Evolutionary conservation across 2,888 invertebrate species (phyloP), one percentile per base, ranked within the genome.

Genomic region (Chrysodeixis includens): DNA sequence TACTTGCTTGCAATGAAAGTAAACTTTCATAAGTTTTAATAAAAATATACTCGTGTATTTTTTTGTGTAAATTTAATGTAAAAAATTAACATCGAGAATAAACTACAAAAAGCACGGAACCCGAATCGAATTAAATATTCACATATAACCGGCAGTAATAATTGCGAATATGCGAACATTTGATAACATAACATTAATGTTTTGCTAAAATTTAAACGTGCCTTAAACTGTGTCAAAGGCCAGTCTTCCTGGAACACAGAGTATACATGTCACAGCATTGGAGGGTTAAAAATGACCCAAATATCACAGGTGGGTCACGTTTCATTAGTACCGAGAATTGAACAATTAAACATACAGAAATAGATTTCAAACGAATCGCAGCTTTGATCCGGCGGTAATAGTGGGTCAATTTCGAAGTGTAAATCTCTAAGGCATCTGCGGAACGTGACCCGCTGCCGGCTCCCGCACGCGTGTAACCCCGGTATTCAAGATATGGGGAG

Each of bases 191-290:
- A 60, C 76, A 53, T 53, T 1, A 4, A 49, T 51, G 10, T 62
- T 56, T 51, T 63, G 63, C 71, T 66, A 58, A 62, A 55, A 53
- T 59, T 40, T 61, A 57, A 56, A 61, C 76, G 66, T 65, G 66
- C 56, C 44, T 30, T 26, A 8, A 61, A 32, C 51, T 54, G 60
- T 62, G 77, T 66, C 79, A 73, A 54, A 64, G 77, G 65, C 66
- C 63, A 58, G 44, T 44, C 69, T 78, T 79, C 77, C 79, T 69
- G 32, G 67, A 72, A 79, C 56, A 52, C 46, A 26, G 14, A 6
- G n/a, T n/a, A n/a, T n/a, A n/a, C n/a, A n/a, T 0, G 26, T 1
- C 20, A 40, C 30, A 7, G 58, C 71, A 8, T 56, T 8, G 46
- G 58, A 32, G 60, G 69, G 30, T 16, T 18, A 18, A 20, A 4